These are phyloP conservation scores for Dendrocincla tyrannina DNA, from an alignment of 2,797 vertebrate species.

Conservation along the genomic window DNA sequence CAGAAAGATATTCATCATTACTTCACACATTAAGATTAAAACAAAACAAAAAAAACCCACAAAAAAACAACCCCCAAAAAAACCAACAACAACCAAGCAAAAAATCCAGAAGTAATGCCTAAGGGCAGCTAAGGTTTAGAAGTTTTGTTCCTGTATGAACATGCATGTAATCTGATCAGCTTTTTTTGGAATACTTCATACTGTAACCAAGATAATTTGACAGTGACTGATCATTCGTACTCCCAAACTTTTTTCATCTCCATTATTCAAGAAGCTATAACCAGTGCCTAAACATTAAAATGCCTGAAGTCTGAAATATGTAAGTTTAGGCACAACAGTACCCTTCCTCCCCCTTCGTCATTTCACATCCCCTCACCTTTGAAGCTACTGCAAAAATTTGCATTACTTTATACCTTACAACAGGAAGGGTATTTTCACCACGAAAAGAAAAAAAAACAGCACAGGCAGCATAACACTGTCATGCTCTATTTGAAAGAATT, in stretches of 20 bases:
- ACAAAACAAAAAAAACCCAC: not conserved
- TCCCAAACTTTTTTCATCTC: not conserved
- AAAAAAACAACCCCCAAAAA: no score
- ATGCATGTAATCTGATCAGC: not conserved
- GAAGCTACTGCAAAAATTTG: not conserved
- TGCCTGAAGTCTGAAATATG: not conserved
- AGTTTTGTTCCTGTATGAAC: not conserved
- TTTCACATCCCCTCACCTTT: not conserved
- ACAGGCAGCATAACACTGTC: not conserved
- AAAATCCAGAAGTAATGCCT: not conserved
- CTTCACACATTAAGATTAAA: not conserved
- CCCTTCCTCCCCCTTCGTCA: not conserved
- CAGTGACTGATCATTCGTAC: not conserved
- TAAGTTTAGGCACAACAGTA: not conserved
- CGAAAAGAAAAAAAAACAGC: not conserved
- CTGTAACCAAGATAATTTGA: not conserved
- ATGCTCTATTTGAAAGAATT: not conserved
- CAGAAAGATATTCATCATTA: not conserved
- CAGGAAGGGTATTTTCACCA: not conserved
- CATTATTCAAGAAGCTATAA: not conserved
- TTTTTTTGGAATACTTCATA: not conserved
- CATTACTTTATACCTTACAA: not conserved
- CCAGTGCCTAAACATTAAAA: not conserved
- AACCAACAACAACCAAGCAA: not conserved
- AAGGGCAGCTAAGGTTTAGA: not conserved